Percentiles rank a stretch among this genome's conserved stretches.
phyloP scores from a whole-genome alignment of 2,113 vertebrate genomes.

The Hylia prasina region DNA sequence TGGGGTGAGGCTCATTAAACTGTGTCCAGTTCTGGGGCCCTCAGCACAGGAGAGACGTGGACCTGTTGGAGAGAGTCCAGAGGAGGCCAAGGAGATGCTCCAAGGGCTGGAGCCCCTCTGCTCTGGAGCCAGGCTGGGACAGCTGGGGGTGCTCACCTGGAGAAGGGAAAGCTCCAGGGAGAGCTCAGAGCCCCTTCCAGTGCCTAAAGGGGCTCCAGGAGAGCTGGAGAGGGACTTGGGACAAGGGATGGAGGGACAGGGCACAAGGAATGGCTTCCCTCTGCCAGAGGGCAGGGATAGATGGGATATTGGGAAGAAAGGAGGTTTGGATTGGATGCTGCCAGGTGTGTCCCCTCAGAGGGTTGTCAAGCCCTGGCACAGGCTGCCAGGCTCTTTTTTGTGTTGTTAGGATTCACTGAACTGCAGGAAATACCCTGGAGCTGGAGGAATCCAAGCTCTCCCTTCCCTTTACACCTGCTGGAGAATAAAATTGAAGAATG shows the following conservation, averaged over 20 bases:
- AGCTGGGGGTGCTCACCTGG: neutral
- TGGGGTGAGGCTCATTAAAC: neutral
- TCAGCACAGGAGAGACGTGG: neutral
- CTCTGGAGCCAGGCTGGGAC: neutral
- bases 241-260: neutral
- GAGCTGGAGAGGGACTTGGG: neutral
- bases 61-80: fast-evolving
- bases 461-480: neutral
- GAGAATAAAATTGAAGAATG: neutral
- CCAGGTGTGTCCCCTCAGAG: neutral
- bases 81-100: fast-evolving
- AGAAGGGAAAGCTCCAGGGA: neutral
- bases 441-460: neutral
- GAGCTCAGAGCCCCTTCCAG: neutral
- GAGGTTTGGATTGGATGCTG: neutral
- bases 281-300: fast-evolving
- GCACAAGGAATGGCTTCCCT: neutral
- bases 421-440: neutral
- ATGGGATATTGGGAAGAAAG: neutral
- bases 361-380: neutral
- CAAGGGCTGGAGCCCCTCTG: neutral
- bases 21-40: neutral
- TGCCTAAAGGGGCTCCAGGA: neutral
- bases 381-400: neutral
- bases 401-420: neutral